phyloP scores from a whole-genome alignment of 2,113 vertebrate genomes.

The Corythaeola cristata region DNA sequence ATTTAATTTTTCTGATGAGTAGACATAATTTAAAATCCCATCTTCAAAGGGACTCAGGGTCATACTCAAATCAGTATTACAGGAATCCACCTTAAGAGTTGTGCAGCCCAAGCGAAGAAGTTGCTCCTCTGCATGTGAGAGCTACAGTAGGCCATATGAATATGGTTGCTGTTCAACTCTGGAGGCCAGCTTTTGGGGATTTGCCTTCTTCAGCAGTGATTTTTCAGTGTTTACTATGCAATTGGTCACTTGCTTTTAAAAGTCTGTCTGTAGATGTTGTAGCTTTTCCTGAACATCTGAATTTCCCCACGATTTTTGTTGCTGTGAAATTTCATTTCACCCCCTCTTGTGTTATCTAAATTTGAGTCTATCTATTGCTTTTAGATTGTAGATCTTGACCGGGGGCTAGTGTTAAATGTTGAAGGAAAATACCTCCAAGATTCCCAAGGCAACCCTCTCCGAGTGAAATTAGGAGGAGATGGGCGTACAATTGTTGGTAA shows the following conservation, averaged over 20 bases:
- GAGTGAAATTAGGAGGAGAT: conserved; percentile 92
- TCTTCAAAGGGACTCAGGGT: neutral
- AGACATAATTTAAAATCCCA: neutral
- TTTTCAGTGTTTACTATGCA: neutral
- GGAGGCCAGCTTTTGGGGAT: neutral
- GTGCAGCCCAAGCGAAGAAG: neutral
- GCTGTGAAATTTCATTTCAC: neutral
- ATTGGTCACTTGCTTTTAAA: neutral
- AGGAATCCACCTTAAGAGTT: neutral
- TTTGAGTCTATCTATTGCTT: conserved; percentile 10
- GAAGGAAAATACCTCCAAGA: conserved; percentile 93
- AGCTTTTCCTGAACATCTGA: neutral
- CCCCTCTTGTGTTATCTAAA: neutral
- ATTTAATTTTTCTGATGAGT: neutral
- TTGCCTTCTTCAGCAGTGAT: neutral
- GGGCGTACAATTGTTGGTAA: conserved; percentile 94
- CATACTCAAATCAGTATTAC: neutral
- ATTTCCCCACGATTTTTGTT: neutral
- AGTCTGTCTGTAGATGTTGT: neutral
- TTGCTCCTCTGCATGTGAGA: neutral
- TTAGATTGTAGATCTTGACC: conserved; percentile 92
- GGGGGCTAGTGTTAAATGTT: conserved; percentile 89
- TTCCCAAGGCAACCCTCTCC: conserved; percentile 89
- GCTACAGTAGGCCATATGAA: neutral
- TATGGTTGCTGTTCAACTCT: neutral